A percentile compares a stretch with the other conserved stretches of the same genome.
Evolutionary conservation across 2,797 vertebrate genomes (phyloP).

Genomic region (Anguilla pacifica): DNA sequence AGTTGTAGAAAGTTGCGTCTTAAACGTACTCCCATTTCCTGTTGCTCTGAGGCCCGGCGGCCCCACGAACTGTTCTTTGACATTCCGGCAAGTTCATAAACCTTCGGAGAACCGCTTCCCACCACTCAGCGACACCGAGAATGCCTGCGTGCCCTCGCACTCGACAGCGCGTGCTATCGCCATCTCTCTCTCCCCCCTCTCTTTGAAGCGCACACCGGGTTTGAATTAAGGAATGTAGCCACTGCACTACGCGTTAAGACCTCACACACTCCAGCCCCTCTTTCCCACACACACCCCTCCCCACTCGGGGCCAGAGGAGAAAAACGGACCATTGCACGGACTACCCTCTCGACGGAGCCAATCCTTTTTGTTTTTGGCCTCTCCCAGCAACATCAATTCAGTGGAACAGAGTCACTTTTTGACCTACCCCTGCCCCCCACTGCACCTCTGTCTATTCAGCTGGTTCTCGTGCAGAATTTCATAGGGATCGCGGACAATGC

Average conservation of each 20-base stretch:
- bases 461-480: conserved; percentile 17
- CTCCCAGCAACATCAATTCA: conserved; percentile 11
- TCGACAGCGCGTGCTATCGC: background rate
- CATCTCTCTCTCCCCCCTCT: background rate
- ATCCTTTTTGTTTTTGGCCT: background rate
- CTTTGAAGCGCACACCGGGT: conserved; percentile 7
- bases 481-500: conserved; percentile 9
- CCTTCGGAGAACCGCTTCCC: background rate
- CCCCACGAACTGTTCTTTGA: conserved; percentile 3
- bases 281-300: background rate
- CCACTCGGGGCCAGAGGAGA: background rate
- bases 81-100: background rate
- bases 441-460: conserved; percentile 14
- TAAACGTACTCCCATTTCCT: conserved; percentile 22
- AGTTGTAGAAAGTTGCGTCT: conserved; percentile 1
- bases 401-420: conserved; percentile 17
- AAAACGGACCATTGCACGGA: background rate
- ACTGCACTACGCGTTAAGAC: background rate
- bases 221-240: conserved; percentile 13
- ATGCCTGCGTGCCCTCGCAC: background rate
- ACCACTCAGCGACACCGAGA: background rate
- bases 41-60: background rate
- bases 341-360: background rate
- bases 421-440: conserved; percentile 19
- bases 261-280: background rate